phyloP scores from a whole-genome alignment of 2,888 invertebrate genomes.

The Saturnia pavonia region DNA sequence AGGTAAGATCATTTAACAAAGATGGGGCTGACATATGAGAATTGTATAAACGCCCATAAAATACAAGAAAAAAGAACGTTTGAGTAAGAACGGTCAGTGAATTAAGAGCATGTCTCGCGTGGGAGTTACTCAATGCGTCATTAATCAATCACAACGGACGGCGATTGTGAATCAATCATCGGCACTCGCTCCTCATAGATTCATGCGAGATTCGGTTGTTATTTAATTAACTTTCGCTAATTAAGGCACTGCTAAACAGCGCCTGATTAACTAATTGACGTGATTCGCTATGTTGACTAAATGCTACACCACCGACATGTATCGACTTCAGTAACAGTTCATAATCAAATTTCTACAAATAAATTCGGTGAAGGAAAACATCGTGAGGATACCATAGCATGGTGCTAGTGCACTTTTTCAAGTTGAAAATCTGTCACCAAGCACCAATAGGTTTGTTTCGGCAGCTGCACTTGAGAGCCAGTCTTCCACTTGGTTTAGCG shows the following conservation, averaged over 20 bases:
- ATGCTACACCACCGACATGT: not conserved
- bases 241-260: not conserved
- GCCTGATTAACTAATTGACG: slow-evolving; percentile 8
- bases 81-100: slow-evolving; percentile 35
- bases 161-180: slow-evolving; percentile 42
- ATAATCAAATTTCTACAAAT: not conserved
- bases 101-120: slow-evolving; percentile 45
- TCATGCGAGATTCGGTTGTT: slow-evolving; percentile 23
- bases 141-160: slow-evolving; percentile 46
- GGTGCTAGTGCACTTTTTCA: too few species aligned
- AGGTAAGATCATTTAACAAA: too few species aligned
- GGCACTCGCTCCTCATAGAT: slow-evolving; percentile 30
- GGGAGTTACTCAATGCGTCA: slow-evolving; percentile 39
- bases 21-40: not conserved
- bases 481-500: too few species aligned
- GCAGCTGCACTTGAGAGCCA: too few species aligned
- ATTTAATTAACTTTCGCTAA: not conserved
- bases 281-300: slow-evolving; percentile 1
- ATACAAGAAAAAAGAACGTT: not conserved
- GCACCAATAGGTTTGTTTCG: too few species aligned
- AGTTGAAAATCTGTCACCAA: too few species aligned
- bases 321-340: not conserved
- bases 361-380: too few species aligned
- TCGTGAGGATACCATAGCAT: too few species aligned
- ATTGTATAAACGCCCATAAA: not conserved